Conservation (phyloP, 1,140 invertebrate genomes). For the Drosophila arawakana region DNA sequence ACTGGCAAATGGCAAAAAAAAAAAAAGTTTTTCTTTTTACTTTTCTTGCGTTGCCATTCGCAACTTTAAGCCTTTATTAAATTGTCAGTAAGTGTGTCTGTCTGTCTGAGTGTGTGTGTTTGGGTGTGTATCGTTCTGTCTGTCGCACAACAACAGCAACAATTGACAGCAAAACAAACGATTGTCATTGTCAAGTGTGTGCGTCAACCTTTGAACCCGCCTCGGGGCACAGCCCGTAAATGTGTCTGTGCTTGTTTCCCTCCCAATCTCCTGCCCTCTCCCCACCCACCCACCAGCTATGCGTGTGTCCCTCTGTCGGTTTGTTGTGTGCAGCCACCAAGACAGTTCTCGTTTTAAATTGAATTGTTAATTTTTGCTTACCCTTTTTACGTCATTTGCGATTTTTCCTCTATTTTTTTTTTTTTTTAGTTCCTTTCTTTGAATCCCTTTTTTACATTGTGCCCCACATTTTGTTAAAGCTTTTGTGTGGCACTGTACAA, state of each 20-base stretch:
- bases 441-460: conserved; percentile 47
- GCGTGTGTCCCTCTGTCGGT: conserved; percentile 16
- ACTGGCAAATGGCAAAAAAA: conserved; percentile 70
- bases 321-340: conserved; percentile 31
- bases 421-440: conserved; percentile 9
- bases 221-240: conserved; percentile 39
- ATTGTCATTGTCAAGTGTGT: conserved; percentile 82
- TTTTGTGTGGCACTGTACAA: conserved; percentile 69
- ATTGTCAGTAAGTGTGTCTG: conserved; percentile 47
- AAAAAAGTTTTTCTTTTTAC: conserved; percentile 41
- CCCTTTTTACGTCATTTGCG: conserved; percentile 56
- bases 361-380: conserved; percentile 77
- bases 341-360: conserved; percentile 71
- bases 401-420: conserved; percentile 25
- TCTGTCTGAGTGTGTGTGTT: conserved; percentile 6
- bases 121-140: not conserved
- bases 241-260: conserved; percentile 19
- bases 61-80: conserved; percentile 77
- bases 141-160: conserved; percentile 57
- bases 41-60: conserved; percentile 43
- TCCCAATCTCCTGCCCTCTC: conserved; percentile 2
- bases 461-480: conserved; percentile 55
- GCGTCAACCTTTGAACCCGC: conserved; percentile 80
- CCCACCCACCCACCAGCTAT: not conserved
- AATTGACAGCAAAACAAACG: conserved; percentile 82